These are phyloP conservation scores for Automeris io DNA, from an alignment of 2,888 invertebrate genomes.

Conservation along the genomic window DNA sequence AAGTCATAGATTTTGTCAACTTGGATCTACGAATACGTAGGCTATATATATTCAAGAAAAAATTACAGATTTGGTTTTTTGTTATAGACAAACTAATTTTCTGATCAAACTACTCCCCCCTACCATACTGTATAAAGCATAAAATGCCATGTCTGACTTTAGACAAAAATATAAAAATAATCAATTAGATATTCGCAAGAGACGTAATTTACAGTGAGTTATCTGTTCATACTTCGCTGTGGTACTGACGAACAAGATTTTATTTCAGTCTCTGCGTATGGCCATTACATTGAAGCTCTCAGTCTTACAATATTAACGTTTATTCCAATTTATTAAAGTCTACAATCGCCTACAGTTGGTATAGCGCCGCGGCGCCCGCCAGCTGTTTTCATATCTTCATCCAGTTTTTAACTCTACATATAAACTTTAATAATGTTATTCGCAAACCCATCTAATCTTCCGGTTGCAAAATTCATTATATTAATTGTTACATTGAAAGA, in stretches of 20 bases:
- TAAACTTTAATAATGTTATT: neutral
- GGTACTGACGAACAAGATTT: neutral
- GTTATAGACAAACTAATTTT: too few relatives aligned
- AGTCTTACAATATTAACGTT: neutral
- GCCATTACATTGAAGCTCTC: neutral
- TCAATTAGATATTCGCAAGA: neutral
- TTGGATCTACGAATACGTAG: too few relatives aligned
- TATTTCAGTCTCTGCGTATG: constrained; percentile 1
- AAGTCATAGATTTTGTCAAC: too few relatives aligned
- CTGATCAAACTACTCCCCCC: too few relatives aligned
- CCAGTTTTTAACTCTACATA: neutral
- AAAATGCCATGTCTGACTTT: neutral
- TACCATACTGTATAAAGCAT: too few relatives aligned
- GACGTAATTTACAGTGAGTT: neutral
- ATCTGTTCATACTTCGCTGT: neutral
- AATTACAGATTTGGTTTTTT: too few relatives aligned
- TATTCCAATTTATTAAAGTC: neutral
- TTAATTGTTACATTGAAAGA: too few relatives aligned
- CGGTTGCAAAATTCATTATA: too few relatives aligned
- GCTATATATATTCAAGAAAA: too few relatives aligned
- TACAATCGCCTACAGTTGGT: neutral
- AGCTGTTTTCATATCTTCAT: neutral
- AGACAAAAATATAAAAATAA: neutral
- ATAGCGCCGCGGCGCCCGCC: neutral
- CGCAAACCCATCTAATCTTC: too few relatives aligned